A percentile compares a stretch with the other conserved stretches of the same genome.
These are phyloP conservation scores for Sesamia nonagrioides DNA, from an alignment of 1,140 invertebrate species.

Conservation along the genomic window DNA sequence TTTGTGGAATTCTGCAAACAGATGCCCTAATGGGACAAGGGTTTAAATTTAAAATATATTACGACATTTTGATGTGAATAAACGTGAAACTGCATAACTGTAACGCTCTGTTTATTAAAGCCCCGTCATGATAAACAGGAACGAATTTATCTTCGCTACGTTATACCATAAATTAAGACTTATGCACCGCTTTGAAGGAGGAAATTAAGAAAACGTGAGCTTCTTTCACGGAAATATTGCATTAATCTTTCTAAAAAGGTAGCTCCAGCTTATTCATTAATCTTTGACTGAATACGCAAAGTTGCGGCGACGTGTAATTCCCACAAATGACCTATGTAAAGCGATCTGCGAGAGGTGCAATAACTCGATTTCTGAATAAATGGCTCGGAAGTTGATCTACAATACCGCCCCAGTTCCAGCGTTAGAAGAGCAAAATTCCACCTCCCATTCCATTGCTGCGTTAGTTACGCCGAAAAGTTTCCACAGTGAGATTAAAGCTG, in stretches of 20 bases:
- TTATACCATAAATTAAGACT: slow-evolving; percentile 63
- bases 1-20: slow-evolving; percentile 79
- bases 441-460: slow-evolving; percentile 70
- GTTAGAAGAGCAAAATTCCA: slow-evolving; percentile 68
- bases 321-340: slow-evolving; percentile 84
- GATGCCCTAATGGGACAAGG: slow-evolving; percentile 71
- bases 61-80: slow-evolving; percentile 55
- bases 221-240: slow-evolving; percentile 55
- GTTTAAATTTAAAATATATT: slow-evolving; percentile 76
- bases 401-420: slow-evolving; percentile 62
- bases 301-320: slow-evolving; percentile 72
- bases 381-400: slow-evolving; percentile 85
- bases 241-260: slow-evolving; percentile 55
- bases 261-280: slow-evolving; percentile 38
- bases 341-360: slow-evolving; percentile 83
- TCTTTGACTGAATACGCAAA: slow-evolving; percentile 52
- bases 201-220: slow-evolving; percentile 65
- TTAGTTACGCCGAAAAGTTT: slow-evolving; percentile 66
- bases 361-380: slow-evolving; percentile 86
- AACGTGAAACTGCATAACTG: slow-evolving; percentile 58
- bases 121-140: slow-evolving; percentile 58
- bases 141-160: slow-evolving; percentile 62
- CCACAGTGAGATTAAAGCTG: slow-evolving; percentile 66
- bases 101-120: slow-evolving; percentile 59
- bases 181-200: slow-evolving; percentile 58